Evolutionary conservation across 2,888 invertebrate genomes (phyloP).

Genomic region (Brenthis hecate): DNA sequence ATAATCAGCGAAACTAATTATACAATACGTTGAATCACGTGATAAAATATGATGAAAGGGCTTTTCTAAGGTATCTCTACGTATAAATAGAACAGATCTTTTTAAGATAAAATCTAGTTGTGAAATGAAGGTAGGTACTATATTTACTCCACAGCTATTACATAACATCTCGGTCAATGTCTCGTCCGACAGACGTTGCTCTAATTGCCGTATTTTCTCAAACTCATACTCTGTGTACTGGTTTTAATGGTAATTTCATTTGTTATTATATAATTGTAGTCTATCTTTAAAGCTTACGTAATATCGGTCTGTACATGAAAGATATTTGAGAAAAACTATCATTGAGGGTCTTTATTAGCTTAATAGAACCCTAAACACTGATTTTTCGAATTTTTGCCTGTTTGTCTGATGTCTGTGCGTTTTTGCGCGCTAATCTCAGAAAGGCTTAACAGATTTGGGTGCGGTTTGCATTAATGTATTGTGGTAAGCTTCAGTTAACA

Average conservation of each 20-base stretch:
- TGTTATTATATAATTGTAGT: constrained; percentile 1
- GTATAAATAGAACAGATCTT: constrained; percentile 2
- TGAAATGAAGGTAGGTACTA: constrained; percentile 20
- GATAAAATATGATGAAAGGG: not conserved
- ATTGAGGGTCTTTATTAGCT: too few species aligned
- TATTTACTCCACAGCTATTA: constrained; percentile 36
- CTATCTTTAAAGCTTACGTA: too few species aligned
- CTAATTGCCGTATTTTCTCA: constrained; percentile 36
- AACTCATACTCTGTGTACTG: constrained; percentile 12
- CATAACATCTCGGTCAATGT: constrained; percentile 49
- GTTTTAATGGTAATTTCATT: constrained; percentile 4
- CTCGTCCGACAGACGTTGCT: constrained; percentile 35
- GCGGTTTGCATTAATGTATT: too few species aligned
- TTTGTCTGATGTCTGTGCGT: too few species aligned
- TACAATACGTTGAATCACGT: not conserved
- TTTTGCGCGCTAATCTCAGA: too few species aligned
- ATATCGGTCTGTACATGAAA: too few species aligned
- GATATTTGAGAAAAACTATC: too few species aligned
- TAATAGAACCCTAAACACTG: too few species aligned
- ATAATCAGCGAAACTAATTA: too few species aligned
- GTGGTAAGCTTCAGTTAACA: too few species aligned
- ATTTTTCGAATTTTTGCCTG: too few species aligned
- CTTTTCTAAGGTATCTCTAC: not conserved
- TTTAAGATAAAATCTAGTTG: constrained; percentile 25
- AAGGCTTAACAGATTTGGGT: too few species aligned